phyloP scores from a whole-genome alignment of 1,140 invertebrate genomes.

The Hycleus phaleratus region DNA sequence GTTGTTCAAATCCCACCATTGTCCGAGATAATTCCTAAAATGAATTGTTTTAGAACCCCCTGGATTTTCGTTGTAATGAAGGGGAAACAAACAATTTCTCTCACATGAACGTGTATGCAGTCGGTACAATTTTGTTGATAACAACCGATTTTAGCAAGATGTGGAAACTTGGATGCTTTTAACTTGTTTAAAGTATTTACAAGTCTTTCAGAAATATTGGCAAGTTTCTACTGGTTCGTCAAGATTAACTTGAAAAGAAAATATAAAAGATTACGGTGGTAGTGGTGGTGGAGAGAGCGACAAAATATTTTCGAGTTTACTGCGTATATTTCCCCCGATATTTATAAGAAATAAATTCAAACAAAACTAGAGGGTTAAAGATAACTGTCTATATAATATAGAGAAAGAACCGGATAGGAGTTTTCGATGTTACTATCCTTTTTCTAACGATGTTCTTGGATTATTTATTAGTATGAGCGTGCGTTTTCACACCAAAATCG shows the following conservation, averaged over 20 bases:
- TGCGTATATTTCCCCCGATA: too few species aligned
- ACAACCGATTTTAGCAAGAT: background rate
- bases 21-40: conserved; percentile 13
- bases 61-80: conserved; percentile 3
- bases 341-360: too few species aligned
- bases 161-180: background rate
- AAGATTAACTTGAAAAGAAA: too few species aligned
- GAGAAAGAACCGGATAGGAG: too few species aligned
- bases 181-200: background rate
- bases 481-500: conserved; percentile 8
- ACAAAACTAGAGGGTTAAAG: too few species aligned
- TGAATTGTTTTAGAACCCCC: conserved; percentile 11
- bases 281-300: too few species aligned
- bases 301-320: too few species aligned
- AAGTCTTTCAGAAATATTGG: conserved; percentile 9
- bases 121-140: background rate
- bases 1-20: conserved; percentile 6
- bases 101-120: background rate
- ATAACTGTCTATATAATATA: too few species aligned
- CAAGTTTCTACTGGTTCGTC: background rate
- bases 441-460: background rate
- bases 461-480: conserved; percentile 12
- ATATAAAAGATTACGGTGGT: too few species aligned
- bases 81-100: conserved; percentile 5
- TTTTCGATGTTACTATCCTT: too few species aligned